Evolutionary conservation across 1,140 invertebrate genomes (phyloP).

Genomic region (Vanessa atalanta): DNA sequence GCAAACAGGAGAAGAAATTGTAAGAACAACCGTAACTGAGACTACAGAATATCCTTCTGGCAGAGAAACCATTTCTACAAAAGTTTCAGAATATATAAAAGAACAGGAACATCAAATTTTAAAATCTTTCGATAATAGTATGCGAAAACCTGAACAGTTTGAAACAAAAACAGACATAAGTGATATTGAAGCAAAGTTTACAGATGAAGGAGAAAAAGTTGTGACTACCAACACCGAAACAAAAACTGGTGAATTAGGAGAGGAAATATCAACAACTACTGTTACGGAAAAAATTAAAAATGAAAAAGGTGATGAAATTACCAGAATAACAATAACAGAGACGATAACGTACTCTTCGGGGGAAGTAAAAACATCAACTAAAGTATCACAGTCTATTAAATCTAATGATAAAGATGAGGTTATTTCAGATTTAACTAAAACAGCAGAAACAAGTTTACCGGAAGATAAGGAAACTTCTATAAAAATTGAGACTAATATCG

Average conservation of each 20-base stretch:
- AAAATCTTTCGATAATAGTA: constrained; percentile 1
- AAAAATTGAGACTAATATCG: constrained; percentile 40
- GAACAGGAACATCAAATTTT: neutral
- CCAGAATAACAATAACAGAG: constrained; percentile 45
- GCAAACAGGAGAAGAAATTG: constrained; percentile 23
- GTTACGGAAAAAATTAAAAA: constrained; percentile 35
- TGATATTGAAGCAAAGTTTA: constrained; percentile 2
- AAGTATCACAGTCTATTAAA: constrained; percentile 37
- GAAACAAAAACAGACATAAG: neutral
- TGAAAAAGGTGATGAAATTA: constrained; percentile 41
- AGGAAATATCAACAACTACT: constrained; percentile 35
- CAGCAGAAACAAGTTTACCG: neutral
- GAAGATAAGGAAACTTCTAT: constrained; percentile 28
- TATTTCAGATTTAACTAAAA: neutral
- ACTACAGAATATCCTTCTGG: constrained; percentile 26
- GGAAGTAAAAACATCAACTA: constrained; percentile 44
- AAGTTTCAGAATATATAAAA: constrained; percentile 24
- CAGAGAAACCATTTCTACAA: constrained; percentile 27
- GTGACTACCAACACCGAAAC: constrained; percentile 24
- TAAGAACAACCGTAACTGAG: constrained; percentile 38
- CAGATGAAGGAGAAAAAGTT: constrained; percentile 6
- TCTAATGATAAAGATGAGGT: constrained; percentile 2
- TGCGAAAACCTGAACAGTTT: neutral
- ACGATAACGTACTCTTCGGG: constrained; percentile 33
- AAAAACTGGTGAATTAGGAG: constrained; percentile 31